Base-by-base conservation (phyloP, 2,797 vertebrate species). In the Onychomys torridus region DNA sequence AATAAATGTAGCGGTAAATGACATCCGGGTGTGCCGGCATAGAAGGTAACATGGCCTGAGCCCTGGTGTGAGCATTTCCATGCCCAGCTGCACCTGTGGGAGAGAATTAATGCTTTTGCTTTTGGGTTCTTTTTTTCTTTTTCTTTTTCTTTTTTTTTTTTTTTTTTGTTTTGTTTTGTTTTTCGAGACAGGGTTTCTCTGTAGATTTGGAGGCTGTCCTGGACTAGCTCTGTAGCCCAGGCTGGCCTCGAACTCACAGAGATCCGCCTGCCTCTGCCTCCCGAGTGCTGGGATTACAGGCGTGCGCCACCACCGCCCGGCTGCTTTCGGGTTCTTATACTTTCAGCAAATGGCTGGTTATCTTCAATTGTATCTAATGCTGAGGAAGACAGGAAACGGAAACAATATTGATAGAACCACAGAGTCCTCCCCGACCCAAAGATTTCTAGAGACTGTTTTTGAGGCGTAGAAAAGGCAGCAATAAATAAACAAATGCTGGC, bases 71-170 rank as follows among this genome's bases (percentile, higher is more conserved):
- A 94, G 40, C 17, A 2, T 46, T 91, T 65, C 61, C 89, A 43
- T 40, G 95, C 79, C 94, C 46, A 52, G 37, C n/a, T 34, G 46
- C 37, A 65, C 90, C 49, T 90, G 0, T 57, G 37, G 55, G n/a
- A 90, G 88, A 90, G 55, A 84, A 69, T 71, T 57, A 84, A 90
- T 55, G 5, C 21, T 57, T 61, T 49, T 40, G 1, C 46, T 76
- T 96, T 95, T 84, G 25, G 75, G 81, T 92, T 77, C 89, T 91
- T 89, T n/a, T n/a, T n/a, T n/a, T n/a, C n/a, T n/a, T n/a, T n/a
- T n/a, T n/a, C n/a, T n/a, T n/a, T n/a, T n/a, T n/a, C n/a, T n/a
- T n/a, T n/a, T n/a, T n/a, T n/a, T n/a, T n/a, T n/a, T n/a, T n/a
- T n/a, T n/a, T n/a, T n/a, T n/a, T n/a, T n/a, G n/a, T n/a, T n/a